A percentile compares a stretch with the other conserved stretches of the same genome.
Conservation (phyloP, 2,113 vertebrate genomes). For the Thinocorus orbignyianus region DNA sequence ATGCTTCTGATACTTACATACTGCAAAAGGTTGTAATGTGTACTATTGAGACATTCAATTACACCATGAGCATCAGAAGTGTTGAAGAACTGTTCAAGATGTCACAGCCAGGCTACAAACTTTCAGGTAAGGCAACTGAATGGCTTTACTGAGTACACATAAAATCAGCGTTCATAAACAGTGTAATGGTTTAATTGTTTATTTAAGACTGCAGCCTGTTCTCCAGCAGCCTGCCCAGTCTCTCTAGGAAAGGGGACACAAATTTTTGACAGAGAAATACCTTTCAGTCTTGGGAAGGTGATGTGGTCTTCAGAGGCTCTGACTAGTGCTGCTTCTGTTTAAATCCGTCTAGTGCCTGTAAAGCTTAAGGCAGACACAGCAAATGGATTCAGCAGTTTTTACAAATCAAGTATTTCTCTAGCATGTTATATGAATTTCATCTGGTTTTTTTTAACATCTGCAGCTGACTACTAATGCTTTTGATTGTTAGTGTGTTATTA, state of each 20-base stretch:
- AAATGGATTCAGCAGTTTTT: not conserved
- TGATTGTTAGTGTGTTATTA: not conserved
- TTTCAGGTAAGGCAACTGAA: not conserved
- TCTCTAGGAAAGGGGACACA: not conserved
- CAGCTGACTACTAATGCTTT: not conserved
- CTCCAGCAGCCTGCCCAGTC: not conserved
- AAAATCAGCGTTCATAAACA: not conserved
- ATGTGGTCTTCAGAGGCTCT: not conserved
- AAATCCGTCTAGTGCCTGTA: not conserved
- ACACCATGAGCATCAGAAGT: not conserved
- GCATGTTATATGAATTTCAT: not conserved
- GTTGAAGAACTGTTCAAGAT: not conserved
- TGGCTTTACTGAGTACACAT: not conserved
- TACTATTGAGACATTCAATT: not conserved
- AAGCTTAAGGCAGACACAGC: not conserved
- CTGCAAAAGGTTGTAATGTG: not conserved
- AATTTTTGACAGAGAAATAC: not conserved
- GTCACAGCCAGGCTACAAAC: not conserved
- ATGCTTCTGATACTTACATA: not conserved
- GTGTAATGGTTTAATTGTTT: not conserved
- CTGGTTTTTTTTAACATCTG: not conserved
- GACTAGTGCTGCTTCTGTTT: not conserved
- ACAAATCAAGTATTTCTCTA: not conserved
- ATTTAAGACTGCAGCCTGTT: not conserved
- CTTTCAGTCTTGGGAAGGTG: not conserved